Percentiles rank a stretch among this genome's conserved stretches.
Evolutionary conservation across 2,797 vertebrate genomes (phyloP).

Genomic region (Siniperca obscura): DNA sequence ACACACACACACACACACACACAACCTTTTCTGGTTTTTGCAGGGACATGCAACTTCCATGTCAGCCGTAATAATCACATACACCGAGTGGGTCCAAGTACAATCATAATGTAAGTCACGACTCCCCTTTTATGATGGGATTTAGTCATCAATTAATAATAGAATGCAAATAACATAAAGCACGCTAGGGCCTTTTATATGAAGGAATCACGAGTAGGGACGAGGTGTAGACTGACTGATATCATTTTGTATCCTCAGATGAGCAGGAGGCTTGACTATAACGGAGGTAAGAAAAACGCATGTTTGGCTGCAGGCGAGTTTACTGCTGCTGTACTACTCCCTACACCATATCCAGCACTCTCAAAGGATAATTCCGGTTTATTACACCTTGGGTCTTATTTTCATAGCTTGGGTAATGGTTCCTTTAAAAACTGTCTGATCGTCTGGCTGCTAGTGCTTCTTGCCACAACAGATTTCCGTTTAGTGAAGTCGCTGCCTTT

Average conservation of each 20-base stretch:
- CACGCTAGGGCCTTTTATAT: background rate
- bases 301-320: background rate
- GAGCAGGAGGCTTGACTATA: background rate
- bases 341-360: background rate
- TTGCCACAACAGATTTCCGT: too few species aligned
- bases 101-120: background rate
- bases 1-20: constrained; percentile 7
- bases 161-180: constrained; percentile 9
- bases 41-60: background rate
- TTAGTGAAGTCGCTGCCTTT: too few species aligned
- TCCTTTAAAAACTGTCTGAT: too few species aligned
- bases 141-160: constrained; percentile 17
- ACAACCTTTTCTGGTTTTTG: background rate
- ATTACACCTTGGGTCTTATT: background rate
- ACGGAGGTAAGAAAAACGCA: background rate
- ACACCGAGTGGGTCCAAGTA: background rate
- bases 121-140: background rate
- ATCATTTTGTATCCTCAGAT: too few species aligned
- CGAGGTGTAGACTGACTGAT: background rate
- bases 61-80: constrained; percentile 19
- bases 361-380: background rate
- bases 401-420: too few species aligned
- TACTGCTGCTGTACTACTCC: background rate
- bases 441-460: too few species aligned
- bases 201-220: background rate